A percentile compares a stretch with the other conserved stretches of the same genome.
phyloP scores from a whole-genome alignment of 2,888 invertebrate genomes.

The Catotricha subobsoleta region DNA sequence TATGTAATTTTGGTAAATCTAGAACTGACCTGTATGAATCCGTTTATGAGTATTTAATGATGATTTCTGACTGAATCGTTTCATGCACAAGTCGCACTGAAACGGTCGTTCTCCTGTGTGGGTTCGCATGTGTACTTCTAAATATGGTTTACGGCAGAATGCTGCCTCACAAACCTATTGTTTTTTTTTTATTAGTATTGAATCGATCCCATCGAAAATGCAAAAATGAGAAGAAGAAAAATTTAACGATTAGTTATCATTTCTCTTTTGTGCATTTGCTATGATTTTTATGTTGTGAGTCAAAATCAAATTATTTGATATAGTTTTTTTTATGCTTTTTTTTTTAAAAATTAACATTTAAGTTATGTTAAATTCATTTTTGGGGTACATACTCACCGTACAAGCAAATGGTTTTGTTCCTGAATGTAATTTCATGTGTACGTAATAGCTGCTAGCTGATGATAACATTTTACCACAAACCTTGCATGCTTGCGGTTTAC shows the following conservation, averaged over 20 bases:
- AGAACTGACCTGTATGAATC: conserved; percentile 43
- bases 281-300: too few relatives aligned
- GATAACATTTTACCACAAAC: conserved; percentile 60
- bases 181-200: too few relatives aligned
- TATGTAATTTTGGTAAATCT: not conserved
- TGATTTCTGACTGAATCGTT: conserved; percentile 54
- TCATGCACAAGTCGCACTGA: conserved; percentile 48
- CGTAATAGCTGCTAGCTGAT: conserved; percentile 60
- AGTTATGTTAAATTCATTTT: too few relatives aligned
- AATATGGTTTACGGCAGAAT: conserved; percentile 62
- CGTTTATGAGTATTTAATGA: conserved; percentile 53
- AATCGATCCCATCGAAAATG: too few relatives aligned
- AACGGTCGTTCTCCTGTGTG: conserved; percentile 25
- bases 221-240: too few relatives aligned
- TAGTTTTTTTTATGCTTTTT: too few relatives aligned
- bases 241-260: too few relatives aligned
- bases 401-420: conserved; percentile 65
- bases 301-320: too few relatives aligned
- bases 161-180: conserved; percentile 49
- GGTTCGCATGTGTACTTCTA: conserved; percentile 57
- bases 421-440: conserved; percentile 67
- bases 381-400: conserved; percentile 27
- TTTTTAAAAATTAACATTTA: too few relatives aligned
- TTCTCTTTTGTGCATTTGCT: too few relatives aligned
- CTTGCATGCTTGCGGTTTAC: conserved; percentile 59